These are phyloP conservation scores for Climacteris rufus DNA, from an alignment of 2,113 vertebrate genomes.

Conservation along the genomic window DNA sequence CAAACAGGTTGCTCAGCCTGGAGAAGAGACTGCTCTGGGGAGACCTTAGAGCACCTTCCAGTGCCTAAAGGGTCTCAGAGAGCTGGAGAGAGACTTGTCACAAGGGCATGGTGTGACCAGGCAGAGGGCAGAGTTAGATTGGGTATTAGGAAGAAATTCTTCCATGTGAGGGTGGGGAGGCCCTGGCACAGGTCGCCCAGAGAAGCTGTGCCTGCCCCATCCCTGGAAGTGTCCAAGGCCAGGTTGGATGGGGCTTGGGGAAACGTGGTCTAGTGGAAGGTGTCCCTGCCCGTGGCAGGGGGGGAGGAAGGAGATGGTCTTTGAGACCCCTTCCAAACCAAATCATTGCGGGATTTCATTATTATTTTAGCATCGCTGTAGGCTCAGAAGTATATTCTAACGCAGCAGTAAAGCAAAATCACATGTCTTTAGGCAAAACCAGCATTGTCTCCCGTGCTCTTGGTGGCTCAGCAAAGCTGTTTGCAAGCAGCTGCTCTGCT, in stretches of 20 bases:
- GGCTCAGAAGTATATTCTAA: accelerated
- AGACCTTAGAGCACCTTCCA: neutral
- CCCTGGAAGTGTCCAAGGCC: neutral
- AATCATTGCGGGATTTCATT: accelerated
- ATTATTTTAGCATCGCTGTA: neutral
- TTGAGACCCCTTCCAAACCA: neutral
- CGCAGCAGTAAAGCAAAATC: neutral
- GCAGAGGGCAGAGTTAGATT: neutral
- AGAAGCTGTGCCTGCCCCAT: neutral
- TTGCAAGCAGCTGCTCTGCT: neutral
- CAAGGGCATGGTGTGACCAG: no score
- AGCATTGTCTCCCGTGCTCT: neutral
- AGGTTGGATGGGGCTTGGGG: neutral
- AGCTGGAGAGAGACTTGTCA: neutral
- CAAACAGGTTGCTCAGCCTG: neutral
- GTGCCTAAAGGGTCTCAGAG: neutral
- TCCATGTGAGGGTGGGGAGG: neutral
- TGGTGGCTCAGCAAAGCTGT: neutral
- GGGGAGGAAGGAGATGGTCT: no score
- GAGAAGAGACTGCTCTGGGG: neutral
- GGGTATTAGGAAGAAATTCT: neutral
- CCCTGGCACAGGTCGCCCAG: neutral
- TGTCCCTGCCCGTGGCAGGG: neutral
- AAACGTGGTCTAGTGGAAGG: neutral
- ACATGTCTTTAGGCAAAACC: neutral